Percentiles rank a stretch among this genome's conserved stretches.
These are phyloP conservation scores for Chroicocephalus ridibundus DNA, from an alignment of 2,113 vertebrate species.

Conservation along the genomic window DNA sequence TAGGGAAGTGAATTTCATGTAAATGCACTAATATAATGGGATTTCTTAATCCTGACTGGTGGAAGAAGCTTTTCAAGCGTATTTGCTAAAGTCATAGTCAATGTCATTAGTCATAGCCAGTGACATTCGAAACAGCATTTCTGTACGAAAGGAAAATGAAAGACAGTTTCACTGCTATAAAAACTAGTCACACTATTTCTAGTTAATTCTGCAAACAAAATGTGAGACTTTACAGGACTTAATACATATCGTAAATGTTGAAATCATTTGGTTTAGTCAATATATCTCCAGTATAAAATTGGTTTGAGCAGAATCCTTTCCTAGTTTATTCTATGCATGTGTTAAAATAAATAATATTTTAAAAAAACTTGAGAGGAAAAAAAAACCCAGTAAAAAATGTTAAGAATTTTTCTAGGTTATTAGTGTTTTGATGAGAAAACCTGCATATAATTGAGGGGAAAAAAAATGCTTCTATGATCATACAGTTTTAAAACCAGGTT, in stretches of 20 bases:
- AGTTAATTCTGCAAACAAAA: slow-evolving; percentile 8
- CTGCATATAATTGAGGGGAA: not conserved
- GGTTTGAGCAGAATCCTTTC: not conserved
- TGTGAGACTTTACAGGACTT: not conserved
- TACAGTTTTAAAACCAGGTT: not conserved
- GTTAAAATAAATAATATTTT: not conserved
- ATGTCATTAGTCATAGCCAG: slow-evolving; percentile 43
- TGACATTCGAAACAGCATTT: slow-evolving; percentile 36
- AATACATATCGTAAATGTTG: not conserved
- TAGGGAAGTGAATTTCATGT: slow-evolving; percentile 45
- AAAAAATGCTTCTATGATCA: not conserved
- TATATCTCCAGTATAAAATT: not conserved
- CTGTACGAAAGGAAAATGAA: slow-evolving; percentile 30
- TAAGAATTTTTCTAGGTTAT: not conserved
- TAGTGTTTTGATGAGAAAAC: not conserved
- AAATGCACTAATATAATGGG: slow-evolving; percentile 42
- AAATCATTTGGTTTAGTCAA: not conserved
- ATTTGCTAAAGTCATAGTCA: slow-evolving; percentile 48
- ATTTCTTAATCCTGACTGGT: slow-evolving; percentile 53
- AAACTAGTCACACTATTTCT: not conserved
- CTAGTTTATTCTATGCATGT: not conserved
- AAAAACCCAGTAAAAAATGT: not conserved
- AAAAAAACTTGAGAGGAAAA: not conserved
- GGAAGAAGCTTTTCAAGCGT: slow-evolving; percentile 46
- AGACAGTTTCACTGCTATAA: not conserved